Conservation (phyloP, 2,888 invertebrate genomes). For the Rhimphoctona megacephalus region DNA sequence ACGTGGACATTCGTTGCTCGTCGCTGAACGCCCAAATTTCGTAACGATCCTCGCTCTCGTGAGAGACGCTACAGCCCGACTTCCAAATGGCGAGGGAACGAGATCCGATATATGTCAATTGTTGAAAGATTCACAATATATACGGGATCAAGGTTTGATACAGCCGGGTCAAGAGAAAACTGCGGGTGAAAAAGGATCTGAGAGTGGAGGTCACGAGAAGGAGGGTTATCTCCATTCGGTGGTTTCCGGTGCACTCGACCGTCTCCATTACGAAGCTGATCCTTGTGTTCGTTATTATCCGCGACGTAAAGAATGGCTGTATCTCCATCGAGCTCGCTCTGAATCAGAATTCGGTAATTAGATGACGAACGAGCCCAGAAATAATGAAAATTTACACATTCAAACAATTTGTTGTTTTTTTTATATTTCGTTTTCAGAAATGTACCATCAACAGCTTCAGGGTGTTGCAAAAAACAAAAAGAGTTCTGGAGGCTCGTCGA, state of each 20-base stretch:
- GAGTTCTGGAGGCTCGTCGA: constrained; percentile 82
- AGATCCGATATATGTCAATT: constrained; percentile 96
- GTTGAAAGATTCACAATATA: constrained; percentile 91
- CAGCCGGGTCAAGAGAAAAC: constrained; percentile 79
- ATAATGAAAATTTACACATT: neutral
- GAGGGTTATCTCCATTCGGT: constrained; percentile 92
- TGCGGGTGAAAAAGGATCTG: constrained; percentile 73
- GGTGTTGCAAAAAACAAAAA: constrained; percentile 87
- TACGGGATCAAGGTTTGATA: constrained; percentile 78
- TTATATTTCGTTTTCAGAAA: constrained; percentile 84
- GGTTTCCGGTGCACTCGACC: constrained; percentile 95
- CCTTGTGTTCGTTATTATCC: constrained; percentile 97
- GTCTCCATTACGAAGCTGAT: constrained; percentile 95
- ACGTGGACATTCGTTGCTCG: constrained; percentile 93
- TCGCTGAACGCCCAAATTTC: constrained; percentile 93
- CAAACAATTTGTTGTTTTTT: neutral
- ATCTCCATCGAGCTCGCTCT: constrained; percentile 91
- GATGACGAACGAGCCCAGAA: neutral
- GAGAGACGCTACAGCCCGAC: constrained; percentile 96
- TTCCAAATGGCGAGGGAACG: constrained; percentile 98
- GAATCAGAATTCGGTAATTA: constrained; percentile 88
- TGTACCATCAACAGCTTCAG: constrained; percentile 89
- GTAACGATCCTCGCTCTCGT: constrained; percentile 96
- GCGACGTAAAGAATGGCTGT: constrained; percentile 97
- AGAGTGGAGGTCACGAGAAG: constrained; percentile 78